Base-by-base conservation (phyloP, 2,888 invertebrate species). In the Biston betularia region DNA sequence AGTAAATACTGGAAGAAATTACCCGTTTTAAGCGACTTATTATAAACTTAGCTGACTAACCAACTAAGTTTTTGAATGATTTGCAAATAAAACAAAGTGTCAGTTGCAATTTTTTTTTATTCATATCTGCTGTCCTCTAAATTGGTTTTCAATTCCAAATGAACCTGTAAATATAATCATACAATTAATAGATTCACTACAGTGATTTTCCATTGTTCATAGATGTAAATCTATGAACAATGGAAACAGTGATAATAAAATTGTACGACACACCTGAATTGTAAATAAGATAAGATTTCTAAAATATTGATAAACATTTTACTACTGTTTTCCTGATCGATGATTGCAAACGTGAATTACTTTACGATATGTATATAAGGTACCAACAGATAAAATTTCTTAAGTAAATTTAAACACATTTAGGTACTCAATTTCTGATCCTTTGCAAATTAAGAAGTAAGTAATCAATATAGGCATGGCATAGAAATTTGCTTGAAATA, bases 1-100 rank as follows among this genome's bases (percentile, higher is more conserved):
- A 78, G 81, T 87, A 10, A 84, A 88, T 68, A 89, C 88, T 44
- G 77, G 55, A 38, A 80, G 75, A 57, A 69, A 52, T 11, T 87
- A 82, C 61, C 83, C 82, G 0, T 84, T 58, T 63, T 83, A 75
- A 67, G 11, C 11, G 40, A n/a, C 40, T 3, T 42, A 4, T n/a
- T n/a, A n/a, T n/a, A n/a, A n/a, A n/a, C n/a, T n/a, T n/a, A n/a
- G n/a, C n/a, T n/a, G n/a, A n/a, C n/a, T 24, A 24, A 24, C 24
- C 24, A 3, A 24, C 24, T 24, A 2, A 24, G 3, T 24, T 24
- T 24, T 24, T 24, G 24, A 35, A 15, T 11, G 15, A 10, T 59
- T 59, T 50, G 15, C 6, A 35, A 48, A 38, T 38, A 54, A 54
- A 62, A 63, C 24, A 46, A 52, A 15, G 6, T 54, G 24, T 24